Evolutionary conservation across 1,140 invertebrate genomes (phyloP), one percentile per base, ranked within the genome.

Genomic region (Chironomus striatipennis): DNA sequence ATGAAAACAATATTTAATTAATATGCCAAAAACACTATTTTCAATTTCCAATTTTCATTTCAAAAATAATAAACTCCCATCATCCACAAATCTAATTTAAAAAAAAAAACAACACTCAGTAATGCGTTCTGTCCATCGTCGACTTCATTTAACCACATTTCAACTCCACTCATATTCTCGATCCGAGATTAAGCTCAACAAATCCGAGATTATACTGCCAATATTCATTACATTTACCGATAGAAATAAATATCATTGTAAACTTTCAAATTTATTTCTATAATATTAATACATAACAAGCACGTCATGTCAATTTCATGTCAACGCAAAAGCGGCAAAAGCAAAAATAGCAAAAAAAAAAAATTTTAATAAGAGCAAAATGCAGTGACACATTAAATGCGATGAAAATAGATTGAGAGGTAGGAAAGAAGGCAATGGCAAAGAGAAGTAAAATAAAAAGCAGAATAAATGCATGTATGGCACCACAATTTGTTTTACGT

Each of bases 211-310:
- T 72, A 21, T 20, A 72, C 24, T 24, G 24, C 18, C 67, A 72
- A 24, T 21, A 72, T 72, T 21, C 67, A 72, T 72, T 24, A 72
- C 18, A 10, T 70, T 24, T 24, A n/a, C n/a, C n/a, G n/a, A n/a
- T n/a, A n/a, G n/a, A n/a, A n/a, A n/a, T 70, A 70, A 47, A 57
- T n/a, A 57, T 57, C 47, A 57, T 57, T 57, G n/a, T n/a, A 12
- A 57, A n/a, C 12, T 57, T 57, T n/a, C 47, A 57, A 57, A 57
- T 57, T n/a, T n/a, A 57, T 57, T 57, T 57, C 47, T 57, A 15
- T 57, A n/a, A 57, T 57, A 57, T 34, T 34, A 34, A 34, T 34
- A 34, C 24, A 34, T 57, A 57, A 57, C 47, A 57, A 57, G 47
- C 47, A 57, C n/a, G 47, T 15, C 47, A 57, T 57, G 47, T 57